Base-by-base conservation (phyloP, 1,140 invertebrate species). In the Patella vulgata region DNA sequence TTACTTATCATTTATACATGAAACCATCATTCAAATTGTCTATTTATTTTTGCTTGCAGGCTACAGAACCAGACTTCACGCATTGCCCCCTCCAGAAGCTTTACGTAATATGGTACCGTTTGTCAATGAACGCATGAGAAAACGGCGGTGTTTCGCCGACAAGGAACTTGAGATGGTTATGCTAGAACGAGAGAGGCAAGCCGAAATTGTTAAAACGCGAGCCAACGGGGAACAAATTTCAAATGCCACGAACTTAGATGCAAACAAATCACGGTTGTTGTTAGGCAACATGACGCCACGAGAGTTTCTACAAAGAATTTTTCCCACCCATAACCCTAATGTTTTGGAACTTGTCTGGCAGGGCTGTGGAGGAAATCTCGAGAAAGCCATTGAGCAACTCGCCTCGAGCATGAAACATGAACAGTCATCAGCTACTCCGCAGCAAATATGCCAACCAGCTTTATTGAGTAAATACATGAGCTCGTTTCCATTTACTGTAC, bases 61-160 rank as follows among this genome's bases (percentile, higher is more conserved):
- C 44, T 77, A 75, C 50, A 56, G 75, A 31, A 54, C 66, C 36
- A 60, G 74, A 23, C 48, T 78, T 25, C 73, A 73, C 44, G 52
- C 65, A 11, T 52, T 79, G 3, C 74, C 75, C 3, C 59, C 73
- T 8, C 63, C 75, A 27, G 78, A 80, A 25, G 66, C 69, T 11
- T 50, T 78, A 19, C 61, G 74, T 23, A 56, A 71, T 6, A 53
- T 80, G 52, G 51, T 78, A 19, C 79, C 80, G 0, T 75, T 68
- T 31, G 65, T 85, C 27, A 80, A 76, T 65, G 84, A 86, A 53
- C 75, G 85, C 3, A 81, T 86, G 69, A 65, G 85, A n/a, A 86
- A 85, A 68, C 68, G 85, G 39, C 70, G 81, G 25, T 85, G 85
- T 51, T 86, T 86, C 60, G 85, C 85, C 3, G 85, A 86, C 67